Base-by-base conservation (phyloP, 2,888 invertebrate genomes). In the Cyaniris semiargus region DNA sequence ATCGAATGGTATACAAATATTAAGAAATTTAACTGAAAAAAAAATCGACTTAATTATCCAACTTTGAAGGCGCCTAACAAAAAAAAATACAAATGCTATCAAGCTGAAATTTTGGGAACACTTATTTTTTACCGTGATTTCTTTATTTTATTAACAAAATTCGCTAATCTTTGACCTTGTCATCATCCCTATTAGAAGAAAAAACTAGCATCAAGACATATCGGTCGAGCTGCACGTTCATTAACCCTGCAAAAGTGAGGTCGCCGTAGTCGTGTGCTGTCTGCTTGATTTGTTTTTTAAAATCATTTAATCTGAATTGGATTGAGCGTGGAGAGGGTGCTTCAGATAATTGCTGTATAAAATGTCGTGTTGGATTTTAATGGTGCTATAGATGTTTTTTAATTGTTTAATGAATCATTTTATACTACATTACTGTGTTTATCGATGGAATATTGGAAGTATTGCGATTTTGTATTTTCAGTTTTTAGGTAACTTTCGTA, bases 221-320 rank as follows among this genome's bases (percentile, higher is more conserved):
- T 79, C 79, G 77, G 74, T 75, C 78, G 77, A 80, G 78, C 83
- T 79, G 82, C 80, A 79, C 82, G 83, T 91, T 91, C 89, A 90
- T 91, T 91, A 91, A 89, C 86, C 88, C 86, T 86, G 86, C 88
- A 85, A 86, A 84, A 84, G 82, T 85, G 83, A 84, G 84, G 84
- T 85, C 84, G 84, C 85, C 86, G 86, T 88, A 87, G 85, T 86
- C 86, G 87, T 86, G 84, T 89, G 87, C 87, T 88, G 87, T 89
- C 88, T 48, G 91, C 88, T 90, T 89, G 89, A 89, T 89, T 92
- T 92, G 91, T 89, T 92, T 91, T 90, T 87, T 89, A 92, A 90
- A 92, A 92, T 90, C 91, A 92, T 91, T 93, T 90, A 90, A 90
- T 91, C 90, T 91, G 92, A 92, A 91, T 92, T 88, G 89, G 88